phyloP scores from a whole-genome alignment of 30 jellyfish, hydroid and myxozoan species.

The Turritopsis rubra region DNA sequence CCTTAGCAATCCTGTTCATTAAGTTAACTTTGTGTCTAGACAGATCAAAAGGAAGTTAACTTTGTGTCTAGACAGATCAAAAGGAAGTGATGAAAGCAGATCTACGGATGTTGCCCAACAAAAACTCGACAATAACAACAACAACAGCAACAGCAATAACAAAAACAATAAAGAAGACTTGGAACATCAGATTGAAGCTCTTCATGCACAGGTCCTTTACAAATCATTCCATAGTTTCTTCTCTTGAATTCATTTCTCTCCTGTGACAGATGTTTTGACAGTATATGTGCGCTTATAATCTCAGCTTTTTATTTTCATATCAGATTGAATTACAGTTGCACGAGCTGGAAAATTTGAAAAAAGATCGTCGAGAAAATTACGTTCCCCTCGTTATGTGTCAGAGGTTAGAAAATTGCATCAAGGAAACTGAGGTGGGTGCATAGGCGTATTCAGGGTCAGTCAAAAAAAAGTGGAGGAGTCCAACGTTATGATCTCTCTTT shows the following conservation, averaged over 20 bases:
- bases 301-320: background rate
- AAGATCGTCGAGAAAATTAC: conserved; percentile 48
- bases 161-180: conserved; percentile 37
- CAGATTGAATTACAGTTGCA: conserved; percentile 46
- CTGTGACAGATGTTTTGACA: too few relatives aligned
- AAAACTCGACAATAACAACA: background rate
- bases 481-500: too few relatives aligned
- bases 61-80: background rate
- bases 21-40: too few relatives aligned
- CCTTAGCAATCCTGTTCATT: too few relatives aligned
- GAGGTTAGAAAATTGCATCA: conserved; percentile 58
- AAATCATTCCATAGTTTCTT: background rate
- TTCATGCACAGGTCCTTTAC: conserved; percentile 41
- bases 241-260: too few relatives aligned
- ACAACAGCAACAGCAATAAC: background rate
- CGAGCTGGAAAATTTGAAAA: conserved; percentile 24
- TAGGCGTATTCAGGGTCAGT: background rate
- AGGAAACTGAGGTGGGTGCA: conserved; percentile 59
- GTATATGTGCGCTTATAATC: background rate
- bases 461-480: background rate
- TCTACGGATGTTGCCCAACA: background rate
- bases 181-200: conserved; percentile 46
- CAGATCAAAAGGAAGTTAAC: too few relatives aligned
- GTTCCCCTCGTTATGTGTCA: conserved; percentile 64
- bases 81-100: background rate